Evolutionary conservation across 2,113 vertebrate species (phyloP).

Genomic region (Centrocercus urophasianus): DNA sequence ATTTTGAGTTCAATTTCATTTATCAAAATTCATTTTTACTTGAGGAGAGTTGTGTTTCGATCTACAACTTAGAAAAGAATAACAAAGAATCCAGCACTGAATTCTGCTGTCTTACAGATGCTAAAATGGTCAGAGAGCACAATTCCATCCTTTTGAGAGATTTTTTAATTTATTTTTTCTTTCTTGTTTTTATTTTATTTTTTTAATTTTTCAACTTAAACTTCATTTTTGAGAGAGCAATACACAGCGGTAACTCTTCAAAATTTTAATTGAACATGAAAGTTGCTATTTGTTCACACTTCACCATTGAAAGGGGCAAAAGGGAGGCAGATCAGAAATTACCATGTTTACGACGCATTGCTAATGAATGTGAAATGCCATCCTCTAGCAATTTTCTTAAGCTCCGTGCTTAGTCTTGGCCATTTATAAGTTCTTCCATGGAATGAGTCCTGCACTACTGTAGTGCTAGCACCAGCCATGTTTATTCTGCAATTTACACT

Average conservation of each 20-base stretch:
- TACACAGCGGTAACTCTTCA: neutral
- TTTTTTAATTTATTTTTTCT: neutral
- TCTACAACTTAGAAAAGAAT: neutral
- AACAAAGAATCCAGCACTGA: neutral
- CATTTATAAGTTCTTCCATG: neutral
- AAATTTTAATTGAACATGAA: neutral
- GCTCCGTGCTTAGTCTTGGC: neutral
- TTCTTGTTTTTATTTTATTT: neutral
- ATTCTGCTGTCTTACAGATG: neutral
- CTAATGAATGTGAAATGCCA: conserved; percentile 3
- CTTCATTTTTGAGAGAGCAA: neutral
- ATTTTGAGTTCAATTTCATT: neutral
- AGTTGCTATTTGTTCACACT: neutral
- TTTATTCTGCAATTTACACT: neutral
- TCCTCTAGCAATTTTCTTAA: neutral
- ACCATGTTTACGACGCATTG: conserved; percentile 11
- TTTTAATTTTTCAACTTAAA: neutral
- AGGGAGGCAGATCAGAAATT: conserved; percentile 30
- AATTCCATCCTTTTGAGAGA: neutral
- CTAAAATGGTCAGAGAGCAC: neutral
- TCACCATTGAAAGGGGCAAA: neutral
- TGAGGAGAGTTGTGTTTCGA: neutral
- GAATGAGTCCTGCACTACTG: neutral
- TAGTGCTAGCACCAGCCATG: rapidly evolving
- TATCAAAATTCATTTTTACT: neutral